Base-by-base conservation (phyloP, 2,888 invertebrate genomes). In the Bombyx huttoni region DNA sequence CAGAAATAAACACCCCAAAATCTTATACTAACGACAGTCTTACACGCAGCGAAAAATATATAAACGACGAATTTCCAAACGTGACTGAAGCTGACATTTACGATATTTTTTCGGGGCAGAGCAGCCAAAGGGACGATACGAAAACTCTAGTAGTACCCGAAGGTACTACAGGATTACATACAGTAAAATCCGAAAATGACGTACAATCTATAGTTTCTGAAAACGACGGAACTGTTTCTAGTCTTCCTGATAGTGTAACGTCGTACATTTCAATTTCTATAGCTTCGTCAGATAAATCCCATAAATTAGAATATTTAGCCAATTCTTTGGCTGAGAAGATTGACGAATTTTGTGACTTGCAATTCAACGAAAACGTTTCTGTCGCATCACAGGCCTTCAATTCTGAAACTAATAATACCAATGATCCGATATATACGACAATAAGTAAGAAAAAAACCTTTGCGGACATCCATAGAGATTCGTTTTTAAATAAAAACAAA, bases 391-490 rank as follows among this genome's bases (percentile, higher is more conserved):
- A 73, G 51, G 74, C 72, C 48, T 58, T 68, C 51, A 65, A 65
- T 53, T 73, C 69, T 49, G 81, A 79, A 56, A 59, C 35, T 13
- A 73, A 66, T 52, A 71, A 72, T 61, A 72, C 77, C 57, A 66
- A 64, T 49, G 87, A 89, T 54, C 80, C 82, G 13, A 79, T 85
- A 53, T 89, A 89, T 54, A 89, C 85, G 49, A 75, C 74, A 72
- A 82, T 83, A 13, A 81, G 80, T 55, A 90, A 90, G 70, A 86
- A 77, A 75, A 88, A 89, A 66, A 90, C 91, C 48, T 90, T 90
- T 60, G 90, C 90, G 35, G 83, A 90, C 51, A 82, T 89, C 35
- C 82, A 70, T 63, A 73, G 74, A 61, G 78, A 83, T 56, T 81
- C 83, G 3, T 74, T 75, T 59, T 60, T 72, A 46, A 76, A 72